Evolutionary conservation across 2,888 invertebrate species (phyloP).

Genomic region (Dicyrtoma fusca): DNA sequence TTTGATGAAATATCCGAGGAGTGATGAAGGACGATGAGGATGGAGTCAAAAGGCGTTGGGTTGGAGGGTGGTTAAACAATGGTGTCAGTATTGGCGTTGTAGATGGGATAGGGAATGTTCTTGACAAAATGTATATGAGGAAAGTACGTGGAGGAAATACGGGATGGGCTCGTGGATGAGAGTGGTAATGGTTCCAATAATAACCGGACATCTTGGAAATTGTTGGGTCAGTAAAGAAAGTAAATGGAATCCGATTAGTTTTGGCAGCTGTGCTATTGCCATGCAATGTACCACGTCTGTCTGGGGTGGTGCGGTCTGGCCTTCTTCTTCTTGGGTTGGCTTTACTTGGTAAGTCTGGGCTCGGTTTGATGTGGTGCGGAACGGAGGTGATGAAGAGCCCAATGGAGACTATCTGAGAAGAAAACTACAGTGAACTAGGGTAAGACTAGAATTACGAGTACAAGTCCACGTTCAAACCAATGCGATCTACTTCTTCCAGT

Average conservation of each 20-base stretch:
- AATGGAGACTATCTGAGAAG: background rate
- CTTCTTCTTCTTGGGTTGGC: background rate
- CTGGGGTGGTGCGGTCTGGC: background rate
- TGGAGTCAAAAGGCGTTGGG: too few species aligned
- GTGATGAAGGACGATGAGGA: too few species aligned
- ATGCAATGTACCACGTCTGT: too few species aligned
- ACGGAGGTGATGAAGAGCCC: slow-evolving; percentile 23
- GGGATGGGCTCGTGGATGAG: slow-evolving; percentile 6
- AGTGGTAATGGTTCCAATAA: slow-evolving; percentile 15
- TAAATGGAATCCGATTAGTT: slow-evolving; percentile 25
- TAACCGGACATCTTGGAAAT: slow-evolving; percentile 16
- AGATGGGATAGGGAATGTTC: background rate
- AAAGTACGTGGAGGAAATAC: slow-evolving; percentile 28
- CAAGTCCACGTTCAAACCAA: too few species aligned
- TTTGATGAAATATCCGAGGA: too few species aligned
- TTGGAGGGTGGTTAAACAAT: too few species aligned
- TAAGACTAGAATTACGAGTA: background rate
- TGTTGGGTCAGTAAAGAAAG: slow-evolving; percentile 26
- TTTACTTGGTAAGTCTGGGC: too few species aligned
- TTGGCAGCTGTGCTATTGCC: slow-evolving; percentile 10
- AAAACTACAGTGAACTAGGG: too few species aligned
- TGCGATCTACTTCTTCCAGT: too few species aligned
- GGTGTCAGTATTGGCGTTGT: too few species aligned
- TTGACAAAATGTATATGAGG: slow-evolving; percentile 20
- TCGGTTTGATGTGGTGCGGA: background rate